phyloP scores from a whole-genome alignment of 2,888 invertebrate species.

The Pecten maximus region DNA sequence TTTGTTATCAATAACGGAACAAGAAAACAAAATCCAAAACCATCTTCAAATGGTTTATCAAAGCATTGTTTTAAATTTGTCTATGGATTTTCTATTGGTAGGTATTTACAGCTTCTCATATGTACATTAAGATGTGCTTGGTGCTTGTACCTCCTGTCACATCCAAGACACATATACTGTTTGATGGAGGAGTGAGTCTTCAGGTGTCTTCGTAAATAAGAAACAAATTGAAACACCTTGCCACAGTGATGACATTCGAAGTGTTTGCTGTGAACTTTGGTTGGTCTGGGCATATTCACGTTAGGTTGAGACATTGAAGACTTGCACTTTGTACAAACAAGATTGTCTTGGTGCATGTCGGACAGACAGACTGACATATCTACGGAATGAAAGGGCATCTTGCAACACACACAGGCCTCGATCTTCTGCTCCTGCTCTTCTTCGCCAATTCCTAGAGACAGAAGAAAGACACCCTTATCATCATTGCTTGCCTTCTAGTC shows the following conservation, averaged over 20 bases:
- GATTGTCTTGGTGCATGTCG: background rate
- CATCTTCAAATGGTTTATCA: too few species aligned
- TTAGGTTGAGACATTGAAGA: background rate
- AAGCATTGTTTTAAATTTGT: too few species aligned
- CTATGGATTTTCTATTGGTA: background rate
- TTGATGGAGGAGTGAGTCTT: background rate
- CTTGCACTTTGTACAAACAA: background rate
- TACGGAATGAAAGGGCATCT: background rate
- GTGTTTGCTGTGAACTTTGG: background rate
- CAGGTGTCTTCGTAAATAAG: background rate
- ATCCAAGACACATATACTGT: conserved; percentile 17
- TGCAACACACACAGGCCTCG: background rate
- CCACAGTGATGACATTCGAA: conserved; percentile 2
- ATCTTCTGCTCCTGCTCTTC: background rate
- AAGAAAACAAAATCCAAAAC: too few species aligned
- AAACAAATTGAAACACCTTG: background rate
- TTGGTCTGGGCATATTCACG: background rate
- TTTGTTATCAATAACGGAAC: too few species aligned
- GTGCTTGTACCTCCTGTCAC: conserved; percentile 39
- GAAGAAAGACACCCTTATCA: background rate
- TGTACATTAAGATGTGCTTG: background rate
- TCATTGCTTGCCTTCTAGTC: background rate
- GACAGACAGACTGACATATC: background rate
- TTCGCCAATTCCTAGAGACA: background rate
- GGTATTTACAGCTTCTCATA: background rate